Evolutionary conservation across 2,888 invertebrate species (phyloP), one percentile per base, ranked within the genome.

Genomic region (Agonopterix alstromeriana): DNA sequence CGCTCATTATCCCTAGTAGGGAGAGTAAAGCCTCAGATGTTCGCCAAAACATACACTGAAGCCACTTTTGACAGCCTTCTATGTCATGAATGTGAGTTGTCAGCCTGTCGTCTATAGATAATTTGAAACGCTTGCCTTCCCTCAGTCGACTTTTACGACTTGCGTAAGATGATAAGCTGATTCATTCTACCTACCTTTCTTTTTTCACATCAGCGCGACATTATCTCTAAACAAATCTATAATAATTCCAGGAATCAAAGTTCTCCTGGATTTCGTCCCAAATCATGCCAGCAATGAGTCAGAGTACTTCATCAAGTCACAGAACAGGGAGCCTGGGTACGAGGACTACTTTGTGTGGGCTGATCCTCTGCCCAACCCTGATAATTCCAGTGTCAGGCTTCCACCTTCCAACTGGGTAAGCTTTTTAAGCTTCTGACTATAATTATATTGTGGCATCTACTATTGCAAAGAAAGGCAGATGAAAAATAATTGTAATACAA

Each of bases 261-360:
- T 93, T 0, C 79, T 93, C 1, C 69, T 93, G 42, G 93, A 93
- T 70, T 91, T 93, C 61, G 93, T 93, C 1, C 93, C 93, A 0
- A 91, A 91, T 60, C 91, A 91, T 54, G 90, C 94, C 0, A 95
- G 95, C 54, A 92, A 93, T 45, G 83, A 94, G 56, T 94, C 96
- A 45, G 90, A 92, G 1, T 98, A 98, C 94, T 98, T 98, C 76
- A 70, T 77, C 17, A 88, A 91, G 48, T 97, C 97, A 0, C 87
- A 91, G 2, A 81, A 88, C 0, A 77, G 78, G 1, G 89, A 90
- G 46, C 83, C 90, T 0, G 90, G 90, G 0, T 97, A 91, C 64
- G 91, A 91, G 38, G 92, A 96, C 61, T 95, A 90, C 67, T 96
- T 95, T 69, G 76, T 95, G 0, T 96, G 96, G 96, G 90, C 89